A percentile compares a stretch with the other conserved stretches of the same genome.
Evolutionary conservation across 1,140 invertebrate species (phyloP).

Genomic region (Calephelis nemesis): DNA sequence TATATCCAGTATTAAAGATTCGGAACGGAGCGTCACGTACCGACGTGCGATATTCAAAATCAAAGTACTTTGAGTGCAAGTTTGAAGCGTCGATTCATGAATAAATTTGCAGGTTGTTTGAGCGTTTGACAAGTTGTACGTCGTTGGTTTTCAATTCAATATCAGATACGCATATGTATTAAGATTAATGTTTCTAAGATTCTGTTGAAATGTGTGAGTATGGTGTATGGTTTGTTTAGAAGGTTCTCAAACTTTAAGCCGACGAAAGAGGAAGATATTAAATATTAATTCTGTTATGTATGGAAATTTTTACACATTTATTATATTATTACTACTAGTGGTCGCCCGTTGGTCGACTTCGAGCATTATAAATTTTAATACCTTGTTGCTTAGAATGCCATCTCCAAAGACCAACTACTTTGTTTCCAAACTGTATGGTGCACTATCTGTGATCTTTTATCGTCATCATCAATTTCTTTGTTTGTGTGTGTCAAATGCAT

Average conservation of each 20-base stretch:
- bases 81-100: constrained; percentile 27
- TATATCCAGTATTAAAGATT: constrained; percentile 15
- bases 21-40: constrained; percentile 22
- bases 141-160: constrained; percentile 14
- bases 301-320: neutral
- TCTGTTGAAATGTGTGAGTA: neutral
- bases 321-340: too few relatives aligned
- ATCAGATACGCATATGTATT: constrained; percentile 13
- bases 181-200: neutral
- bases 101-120: constrained; percentile 33
- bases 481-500: too few relatives aligned
- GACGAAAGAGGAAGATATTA: too few relatives aligned
- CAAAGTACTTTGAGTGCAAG: constrained; percentile 33
- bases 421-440: too few relatives aligned
- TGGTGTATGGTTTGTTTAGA: too few relatives aligned
- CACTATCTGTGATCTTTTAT: too few relatives aligned
- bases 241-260: too few relatives aligned
- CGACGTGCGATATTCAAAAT: constrained; percentile 28
- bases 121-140: constrained; percentile 17
- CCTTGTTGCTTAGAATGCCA: too few relatives aligned
- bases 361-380: too few relatives aligned
- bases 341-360: too few relatives aligned
- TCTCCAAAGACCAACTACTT: too few relatives aligned
- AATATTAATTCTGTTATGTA: neutral
- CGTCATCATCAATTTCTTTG: too few relatives aligned